These are phyloP conservation scores for Drosophila parvula DNA, from an alignment of 1,140 invertebrate species.

Conservation along the genomic window DNA sequence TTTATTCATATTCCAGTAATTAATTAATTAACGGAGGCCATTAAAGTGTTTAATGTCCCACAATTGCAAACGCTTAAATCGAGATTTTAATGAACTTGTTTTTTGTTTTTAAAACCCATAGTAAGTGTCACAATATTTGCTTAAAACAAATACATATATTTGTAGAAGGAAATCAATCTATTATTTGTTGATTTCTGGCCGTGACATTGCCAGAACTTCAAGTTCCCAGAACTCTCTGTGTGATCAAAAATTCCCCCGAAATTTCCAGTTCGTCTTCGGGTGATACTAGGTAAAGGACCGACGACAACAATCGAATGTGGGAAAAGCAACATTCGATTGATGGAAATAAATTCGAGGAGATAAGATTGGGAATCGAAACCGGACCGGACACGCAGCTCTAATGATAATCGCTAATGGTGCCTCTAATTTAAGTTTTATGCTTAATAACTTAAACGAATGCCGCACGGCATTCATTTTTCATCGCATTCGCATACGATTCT, in stretches of 20 bases:
- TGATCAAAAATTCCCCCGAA: constrained; percentile 4
- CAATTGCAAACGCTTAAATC: not conserved
- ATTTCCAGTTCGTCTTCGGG: constrained; percentile 4
- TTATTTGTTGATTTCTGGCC: not conserved
- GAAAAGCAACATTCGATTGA: not conserved
- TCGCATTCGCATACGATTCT: constrained; percentile 17
- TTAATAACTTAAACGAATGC: constrained; percentile 76
- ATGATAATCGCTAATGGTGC: constrained; percentile 70
- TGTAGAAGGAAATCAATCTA: not conserved
- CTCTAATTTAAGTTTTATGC: constrained; percentile 73
- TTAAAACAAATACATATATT: not conserved
- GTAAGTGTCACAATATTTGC: constrained; percentile 1
- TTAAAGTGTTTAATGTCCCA: not conserved
- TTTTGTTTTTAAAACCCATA: not conserved
- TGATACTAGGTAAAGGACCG: not conserved
- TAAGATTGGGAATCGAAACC: constrained; percentile 36
- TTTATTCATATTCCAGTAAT: constrained; percentile 17
- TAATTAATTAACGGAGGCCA: constrained; percentile 3
- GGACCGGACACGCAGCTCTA: constrained; percentile 60
- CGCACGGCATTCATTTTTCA: constrained; percentile 71
- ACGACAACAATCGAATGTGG: constrained; percentile 5
- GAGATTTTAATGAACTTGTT: not conserved
- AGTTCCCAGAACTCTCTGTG: not conserved
- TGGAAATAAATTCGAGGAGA: constrained; percentile 3
- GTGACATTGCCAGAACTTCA: not conserved